phyloP scores from a whole-genome alignment of 2,113 vertebrate genomes.

The Agelaius tricolor region DNA sequence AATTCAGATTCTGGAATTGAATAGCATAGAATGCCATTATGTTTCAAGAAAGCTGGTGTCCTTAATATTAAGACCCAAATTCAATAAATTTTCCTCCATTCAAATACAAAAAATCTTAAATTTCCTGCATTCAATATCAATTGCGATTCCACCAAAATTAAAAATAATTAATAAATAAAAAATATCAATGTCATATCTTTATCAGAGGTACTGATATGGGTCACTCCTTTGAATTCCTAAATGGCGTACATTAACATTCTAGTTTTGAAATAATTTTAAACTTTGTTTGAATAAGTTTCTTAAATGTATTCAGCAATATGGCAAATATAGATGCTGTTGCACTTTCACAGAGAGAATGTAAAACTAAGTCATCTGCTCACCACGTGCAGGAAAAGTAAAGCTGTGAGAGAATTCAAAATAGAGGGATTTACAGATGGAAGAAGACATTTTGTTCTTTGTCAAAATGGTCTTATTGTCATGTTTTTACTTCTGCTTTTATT shows the following conservation, averaged over 20 bases:
- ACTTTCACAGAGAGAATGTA: not conserved
- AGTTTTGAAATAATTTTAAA: not conserved
- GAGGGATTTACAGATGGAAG: not conserved
- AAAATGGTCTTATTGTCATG: not conserved
- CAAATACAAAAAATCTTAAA: not conserved
- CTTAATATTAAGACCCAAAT: not conserved
- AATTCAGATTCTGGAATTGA: not conserved
- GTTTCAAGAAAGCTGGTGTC: not conserved
- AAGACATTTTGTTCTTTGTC: not conserved
- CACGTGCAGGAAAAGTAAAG: not conserved
- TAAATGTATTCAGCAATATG: not conserved
- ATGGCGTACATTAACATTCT: not conserved
- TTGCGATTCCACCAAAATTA: not conserved
- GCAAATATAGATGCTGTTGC: not conserved
- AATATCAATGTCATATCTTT: not conserved
- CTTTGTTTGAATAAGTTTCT: not conserved
- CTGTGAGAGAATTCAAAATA: not conserved
- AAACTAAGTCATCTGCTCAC: conserved; percentile 6
- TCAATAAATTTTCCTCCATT: not conserved
- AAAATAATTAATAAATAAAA: not conserved
- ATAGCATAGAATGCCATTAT: not conserved
- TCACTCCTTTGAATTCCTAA: not conserved
- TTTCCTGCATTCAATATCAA: not conserved
- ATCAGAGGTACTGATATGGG: not conserved
- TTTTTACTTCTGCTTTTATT: not conserved